phyloP scores from a whole-genome alignment of 2,113 vertebrate species.

The Phyllostomus hastatus region DNA sequence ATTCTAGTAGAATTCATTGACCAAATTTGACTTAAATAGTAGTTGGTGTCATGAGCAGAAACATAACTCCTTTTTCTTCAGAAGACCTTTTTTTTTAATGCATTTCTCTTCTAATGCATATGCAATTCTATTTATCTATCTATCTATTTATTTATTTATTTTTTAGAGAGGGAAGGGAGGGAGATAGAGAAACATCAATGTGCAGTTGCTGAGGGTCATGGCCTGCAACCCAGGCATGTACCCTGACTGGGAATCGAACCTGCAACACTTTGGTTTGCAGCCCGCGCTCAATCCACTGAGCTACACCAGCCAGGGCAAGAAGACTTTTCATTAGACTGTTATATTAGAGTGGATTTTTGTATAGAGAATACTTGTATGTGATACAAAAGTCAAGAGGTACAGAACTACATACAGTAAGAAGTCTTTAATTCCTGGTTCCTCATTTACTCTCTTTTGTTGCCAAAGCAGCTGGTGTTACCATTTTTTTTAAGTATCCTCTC shows the following conservation, averaged over 20 bases:
- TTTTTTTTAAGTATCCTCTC: background rate
- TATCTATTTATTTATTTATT: no score
- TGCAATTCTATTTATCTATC: no score
- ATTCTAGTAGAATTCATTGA: conserved; percentile 3
- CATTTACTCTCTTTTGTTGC: background rate
- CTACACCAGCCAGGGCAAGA: no score
- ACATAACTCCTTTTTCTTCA: background rate
- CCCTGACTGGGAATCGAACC: no score
- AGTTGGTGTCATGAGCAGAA: background rate
- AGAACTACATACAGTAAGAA: background rate
- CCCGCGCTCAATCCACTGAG: no score
- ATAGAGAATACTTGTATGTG: background rate
- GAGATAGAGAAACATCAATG: no score
- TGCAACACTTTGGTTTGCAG: no score
- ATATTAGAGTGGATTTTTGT: background rate
- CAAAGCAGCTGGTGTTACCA: background rate
- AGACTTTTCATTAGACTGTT: conserved; percentile 12
- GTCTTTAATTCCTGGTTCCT: background rate
- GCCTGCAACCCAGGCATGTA: no score
- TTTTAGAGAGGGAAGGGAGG: no score
- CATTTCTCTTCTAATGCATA: no score
- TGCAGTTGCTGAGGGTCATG: no score
- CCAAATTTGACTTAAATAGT: conserved; percentile 5
- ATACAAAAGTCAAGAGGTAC: background rate
- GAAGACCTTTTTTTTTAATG: conserved; percentile 19